Percentiles rank a stretch among this genome's conserved stretches.
phyloP scores from a whole-genome alignment of 2,888 invertebrate genomes.

The Archips crataeganus region DNA sequence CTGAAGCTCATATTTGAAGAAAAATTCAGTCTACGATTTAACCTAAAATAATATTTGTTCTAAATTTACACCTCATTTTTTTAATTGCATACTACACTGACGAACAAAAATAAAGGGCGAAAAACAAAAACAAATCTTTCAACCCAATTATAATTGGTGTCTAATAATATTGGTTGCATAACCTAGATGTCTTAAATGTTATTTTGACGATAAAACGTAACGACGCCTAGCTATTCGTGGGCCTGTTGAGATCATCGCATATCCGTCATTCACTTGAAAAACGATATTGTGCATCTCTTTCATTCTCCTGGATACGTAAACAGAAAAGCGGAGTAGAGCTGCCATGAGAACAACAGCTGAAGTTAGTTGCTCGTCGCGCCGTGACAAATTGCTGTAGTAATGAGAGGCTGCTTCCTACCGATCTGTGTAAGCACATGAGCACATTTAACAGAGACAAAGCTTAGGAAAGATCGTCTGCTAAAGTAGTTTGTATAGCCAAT shows the following conservation, averaged over 20 bases:
- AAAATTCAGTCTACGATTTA: too few relatives aligned
- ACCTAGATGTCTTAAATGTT: too few relatives aligned
- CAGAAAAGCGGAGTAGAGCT: background rate
- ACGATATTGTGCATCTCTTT: background rate
- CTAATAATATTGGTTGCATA: too few relatives aligned
- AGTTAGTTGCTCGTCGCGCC: conserved; percentile 57
- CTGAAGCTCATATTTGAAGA: background rate
- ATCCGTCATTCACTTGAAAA: background rate
- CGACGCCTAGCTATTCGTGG: too few relatives aligned
- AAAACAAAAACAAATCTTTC: too few relatives aligned
- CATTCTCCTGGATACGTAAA: background rate
- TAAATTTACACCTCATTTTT: too few relatives aligned
- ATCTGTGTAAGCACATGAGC: conserved; percentile 6
- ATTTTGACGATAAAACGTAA: too few relatives aligned
- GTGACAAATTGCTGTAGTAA: conserved; percentile 70
- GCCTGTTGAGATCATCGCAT: too few relatives aligned
- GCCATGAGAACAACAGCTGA: conserved; percentile 27
- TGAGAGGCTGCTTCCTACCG: conserved; percentile 43
- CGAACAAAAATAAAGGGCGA: too few relatives aligned
- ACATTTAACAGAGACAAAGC: background rate
- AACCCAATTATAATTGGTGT: too few relatives aligned
- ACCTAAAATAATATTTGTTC: too few relatives aligned
- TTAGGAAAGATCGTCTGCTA: background rate
- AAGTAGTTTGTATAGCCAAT: background rate
- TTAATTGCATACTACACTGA: too few relatives aligned